Evolutionary conservation across 2,113 vertebrate genomes (phyloP).

Genomic region (Myotis brandtii): DNA sequence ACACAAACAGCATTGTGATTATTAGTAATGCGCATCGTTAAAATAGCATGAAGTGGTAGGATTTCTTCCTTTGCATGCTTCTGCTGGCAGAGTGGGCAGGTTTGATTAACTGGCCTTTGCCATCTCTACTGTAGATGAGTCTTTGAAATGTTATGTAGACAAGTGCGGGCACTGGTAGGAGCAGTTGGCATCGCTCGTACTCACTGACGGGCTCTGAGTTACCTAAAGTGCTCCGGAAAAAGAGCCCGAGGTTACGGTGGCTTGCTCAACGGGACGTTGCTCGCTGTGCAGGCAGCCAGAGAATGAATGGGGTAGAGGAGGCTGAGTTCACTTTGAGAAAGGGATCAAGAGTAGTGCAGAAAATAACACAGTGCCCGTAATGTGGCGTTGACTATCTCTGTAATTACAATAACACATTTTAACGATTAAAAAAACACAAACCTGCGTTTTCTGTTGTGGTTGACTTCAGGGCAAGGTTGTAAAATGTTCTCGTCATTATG

Average conservation of each 20-base stretch:
- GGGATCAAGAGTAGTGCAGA: constrained; percentile 74
- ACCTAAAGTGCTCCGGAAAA: constrained; percentile 74
- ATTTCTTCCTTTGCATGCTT: constrained; percentile 39
- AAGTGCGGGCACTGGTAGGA: constrained; percentile 62
- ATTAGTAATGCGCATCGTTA: constrained; percentile 41
- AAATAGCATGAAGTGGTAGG: background rate
- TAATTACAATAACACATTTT: constrained; percentile 80
- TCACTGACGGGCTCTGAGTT: constrained; percentile 77
- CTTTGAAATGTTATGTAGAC: constrained; percentile 75
- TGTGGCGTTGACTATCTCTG: constrained; percentile 78
- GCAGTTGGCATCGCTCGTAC: constrained; percentile 71
- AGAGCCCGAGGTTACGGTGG: constrained; percentile 71
- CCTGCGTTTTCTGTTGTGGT: constrained; percentile 71
- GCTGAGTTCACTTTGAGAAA: constrained; percentile 77
- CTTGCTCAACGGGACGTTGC: constrained; percentile 79
- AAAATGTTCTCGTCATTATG: constrained; percentile 79
- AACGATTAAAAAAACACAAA: constrained; percentile 53
- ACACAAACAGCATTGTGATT: constrained; percentile 5
- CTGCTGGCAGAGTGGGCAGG: background rate
- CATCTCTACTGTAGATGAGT: constrained; percentile 62
- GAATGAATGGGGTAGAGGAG: constrained; percentile 77
- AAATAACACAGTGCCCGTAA: constrained; percentile 73
- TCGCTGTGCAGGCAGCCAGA: constrained; percentile 61
- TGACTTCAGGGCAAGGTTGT: constrained; percentile 77
- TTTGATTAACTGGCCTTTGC: constrained; percentile 58